Percentiles rank a stretch among this genome's conserved stretches.
Evolutionary conservation across 2,113 vertebrate species (phyloP).

Genomic region (Boulengerochromis microlepis): DNA sequence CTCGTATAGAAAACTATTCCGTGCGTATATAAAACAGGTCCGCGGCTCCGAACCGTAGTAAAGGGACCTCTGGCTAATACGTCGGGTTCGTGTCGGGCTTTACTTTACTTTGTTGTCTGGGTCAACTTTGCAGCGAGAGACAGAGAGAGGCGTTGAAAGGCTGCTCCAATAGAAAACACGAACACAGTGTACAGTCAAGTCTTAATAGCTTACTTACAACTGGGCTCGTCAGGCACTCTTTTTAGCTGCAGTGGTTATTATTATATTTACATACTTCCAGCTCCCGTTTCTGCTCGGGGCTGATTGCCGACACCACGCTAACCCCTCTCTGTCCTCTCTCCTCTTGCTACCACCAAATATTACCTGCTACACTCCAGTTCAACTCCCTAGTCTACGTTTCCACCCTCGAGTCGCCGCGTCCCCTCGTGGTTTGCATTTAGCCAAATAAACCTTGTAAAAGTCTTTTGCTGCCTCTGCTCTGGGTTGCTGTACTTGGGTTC

Average conservation of each 20-base stretch:
- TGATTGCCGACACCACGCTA: neutral
- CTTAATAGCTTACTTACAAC: accelerated
- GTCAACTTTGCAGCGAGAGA: too few species aligned
- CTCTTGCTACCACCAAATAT: neutral
- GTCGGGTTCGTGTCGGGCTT: accelerated
- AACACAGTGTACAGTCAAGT: neutral
- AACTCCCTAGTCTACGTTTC: accelerated
- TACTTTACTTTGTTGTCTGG: neutral
- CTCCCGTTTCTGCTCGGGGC: accelerated
- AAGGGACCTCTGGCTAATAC: neutral
- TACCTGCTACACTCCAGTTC: neutral
- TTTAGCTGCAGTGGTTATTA: neutral
- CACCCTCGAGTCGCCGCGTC: neutral
- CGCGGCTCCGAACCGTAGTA: accelerated
- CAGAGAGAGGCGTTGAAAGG: too few species aligned
- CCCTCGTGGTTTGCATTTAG: neutral
- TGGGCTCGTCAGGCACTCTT: neutral
- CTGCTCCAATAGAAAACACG: too few species aligned
- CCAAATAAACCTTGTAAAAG: neutral
- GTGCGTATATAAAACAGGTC: accelerated
- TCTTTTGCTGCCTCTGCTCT: neutral
- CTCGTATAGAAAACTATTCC: too few species aligned
- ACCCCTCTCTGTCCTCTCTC: neutral
- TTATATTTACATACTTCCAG: neutral
- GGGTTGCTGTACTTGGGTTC: neutral